A percentile compares a stretch with the other conserved stretches of the same genome.
phyloP scores from a whole-genome alignment of 2,113 vertebrate genomes.

The Mormyrus iriodes region DNA sequence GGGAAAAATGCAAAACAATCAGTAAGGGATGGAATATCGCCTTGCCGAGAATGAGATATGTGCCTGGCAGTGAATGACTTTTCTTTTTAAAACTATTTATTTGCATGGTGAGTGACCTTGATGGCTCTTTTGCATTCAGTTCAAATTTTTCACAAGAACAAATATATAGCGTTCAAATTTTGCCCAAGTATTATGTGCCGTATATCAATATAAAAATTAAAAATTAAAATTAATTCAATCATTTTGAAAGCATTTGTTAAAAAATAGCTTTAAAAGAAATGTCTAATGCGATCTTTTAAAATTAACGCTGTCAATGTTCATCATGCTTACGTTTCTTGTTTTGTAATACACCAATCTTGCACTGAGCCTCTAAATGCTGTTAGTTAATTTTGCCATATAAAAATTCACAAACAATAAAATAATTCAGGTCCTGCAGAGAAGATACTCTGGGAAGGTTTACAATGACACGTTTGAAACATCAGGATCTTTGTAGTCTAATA shows the following conservation, averaged over 20 bases:
- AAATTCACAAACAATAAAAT: neutral
- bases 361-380: neutral
- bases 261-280: neutral
- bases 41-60: neutral
- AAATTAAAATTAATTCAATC: neutral
- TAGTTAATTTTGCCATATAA: neutral
- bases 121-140: neutral
- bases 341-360: neutral
- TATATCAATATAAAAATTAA: no score
- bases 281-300: neutral
- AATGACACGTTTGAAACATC: neutral
- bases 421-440: neutral
- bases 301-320: neutral
- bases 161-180: neutral
- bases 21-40: neutral
- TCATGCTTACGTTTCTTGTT: neutral
- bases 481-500: neutral
- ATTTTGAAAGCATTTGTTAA: neutral
- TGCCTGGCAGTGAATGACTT: neutral
- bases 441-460: neutral
- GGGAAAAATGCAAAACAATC: constrained; percentile 3
- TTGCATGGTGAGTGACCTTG: neutral
- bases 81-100: neutral
- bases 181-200: neutral
- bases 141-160: neutral